A percentile compares a stretch with the other conserved stretches of the same genome.
Evolutionary conservation across 2,888 invertebrate species (phyloP).

Genomic region (Teleiodes luculella): DNA sequence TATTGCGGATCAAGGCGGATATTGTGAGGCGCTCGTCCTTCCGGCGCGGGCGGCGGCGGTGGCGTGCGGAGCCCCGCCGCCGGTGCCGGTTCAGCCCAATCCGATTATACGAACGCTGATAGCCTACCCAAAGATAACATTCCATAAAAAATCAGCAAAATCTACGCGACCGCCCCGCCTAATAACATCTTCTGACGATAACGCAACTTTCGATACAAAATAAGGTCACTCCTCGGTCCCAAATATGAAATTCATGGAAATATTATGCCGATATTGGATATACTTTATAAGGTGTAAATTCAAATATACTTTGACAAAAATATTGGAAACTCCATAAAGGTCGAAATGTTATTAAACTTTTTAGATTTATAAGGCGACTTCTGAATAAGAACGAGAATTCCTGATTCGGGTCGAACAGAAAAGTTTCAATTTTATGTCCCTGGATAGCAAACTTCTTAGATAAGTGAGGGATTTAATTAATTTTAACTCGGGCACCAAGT

Average conservation of each 20-base stretch:
- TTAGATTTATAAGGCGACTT: slow-evolving; percentile 8
- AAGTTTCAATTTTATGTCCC: slow-evolving; percentile 34
- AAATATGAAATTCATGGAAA: slow-evolving; percentile 8
- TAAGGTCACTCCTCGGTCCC: slow-evolving; percentile 3
- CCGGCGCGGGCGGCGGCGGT: slow-evolving; percentile 24
- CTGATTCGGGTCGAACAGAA: slow-evolving; percentile 21
- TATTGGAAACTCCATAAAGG: slow-evolving; percentile 13
- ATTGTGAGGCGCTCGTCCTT: slow-evolving; percentile 44
- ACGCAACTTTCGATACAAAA: background rate
- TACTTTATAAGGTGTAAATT: slow-evolving; percentile 7
- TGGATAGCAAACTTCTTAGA: slow-evolving; percentile 38
- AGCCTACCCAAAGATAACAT: slow-evolving; percentile 42
- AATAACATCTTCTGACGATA: slow-evolving; percentile 6
- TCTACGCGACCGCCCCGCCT: slow-evolving; percentile 17
- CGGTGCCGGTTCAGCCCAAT: slow-evolving; percentile 30
- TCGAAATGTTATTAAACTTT: slow-evolving; percentile 14
- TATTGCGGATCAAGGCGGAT: slow-evolving; percentile 54
- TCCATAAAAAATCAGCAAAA: slow-evolving; percentile 16
- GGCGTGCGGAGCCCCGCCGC: background rate
- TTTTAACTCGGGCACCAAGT: slow-evolving; percentile 39
- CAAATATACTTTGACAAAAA: slow-evolving; percentile 7
- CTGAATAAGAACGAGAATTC: slow-evolving; percentile 3
- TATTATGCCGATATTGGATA: slow-evolving; percentile 3
- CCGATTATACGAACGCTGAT: slow-evolving; percentile 41
- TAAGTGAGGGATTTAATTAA: slow-evolving; percentile 56